Percentiles rank a stretch among this genome's conserved stretches.
These are phyloP conservation scores for Podotricha telesiphe DNA, from an alignment of 2,888 invertebrate species.

Conservation along the genomic window DNA sequence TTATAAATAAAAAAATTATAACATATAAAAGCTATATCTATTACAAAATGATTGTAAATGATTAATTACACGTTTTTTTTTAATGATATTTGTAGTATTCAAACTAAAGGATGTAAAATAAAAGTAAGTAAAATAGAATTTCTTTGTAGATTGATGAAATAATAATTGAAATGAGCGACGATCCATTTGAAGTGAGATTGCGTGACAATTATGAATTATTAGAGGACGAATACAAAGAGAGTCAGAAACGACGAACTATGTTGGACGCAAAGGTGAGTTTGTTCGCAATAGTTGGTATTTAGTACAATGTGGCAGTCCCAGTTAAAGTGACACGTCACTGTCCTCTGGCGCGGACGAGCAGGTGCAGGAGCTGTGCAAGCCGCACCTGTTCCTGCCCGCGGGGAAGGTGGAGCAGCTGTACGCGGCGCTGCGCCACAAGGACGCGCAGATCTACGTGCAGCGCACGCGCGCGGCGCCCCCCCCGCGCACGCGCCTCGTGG, in stretches of 20 bases:
- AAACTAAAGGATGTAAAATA: no score
- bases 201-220: slow-evolving; percentile 97
- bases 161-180: slow-evolving; percentile 96
- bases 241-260: slow-evolving; percentile 93
- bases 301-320: no score
- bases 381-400: slow-evolving; percentile 91
- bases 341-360: no score
- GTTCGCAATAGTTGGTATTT: no score
- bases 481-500: slow-evolving; percentile 88
- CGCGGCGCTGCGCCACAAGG: slow-evolving; percentile 92
- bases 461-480: slow-evolving; percentile 85
- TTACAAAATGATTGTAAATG: no score
- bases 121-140: no score
- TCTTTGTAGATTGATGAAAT: slow-evolving; percentile 90
- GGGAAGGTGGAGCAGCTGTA: slow-evolving; percentile 95
- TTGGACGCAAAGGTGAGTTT: slow-evolving; percentile 90
- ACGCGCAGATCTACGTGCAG: slow-evolving; percentile 98
- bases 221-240: slow-evolving; percentile 97
- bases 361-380: slow-evolving; percentile 89
- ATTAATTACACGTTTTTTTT: no score
- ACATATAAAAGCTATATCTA: no score
- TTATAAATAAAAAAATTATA: no score
- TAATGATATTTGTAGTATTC: no score
- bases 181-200: slow-evolving; percentile 98
- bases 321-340: no score